These are phyloP conservation scores for Dinocampus coccinellae DNA, from an alignment of 2,888 invertebrate species.

Conservation along the genomic window DNA sequence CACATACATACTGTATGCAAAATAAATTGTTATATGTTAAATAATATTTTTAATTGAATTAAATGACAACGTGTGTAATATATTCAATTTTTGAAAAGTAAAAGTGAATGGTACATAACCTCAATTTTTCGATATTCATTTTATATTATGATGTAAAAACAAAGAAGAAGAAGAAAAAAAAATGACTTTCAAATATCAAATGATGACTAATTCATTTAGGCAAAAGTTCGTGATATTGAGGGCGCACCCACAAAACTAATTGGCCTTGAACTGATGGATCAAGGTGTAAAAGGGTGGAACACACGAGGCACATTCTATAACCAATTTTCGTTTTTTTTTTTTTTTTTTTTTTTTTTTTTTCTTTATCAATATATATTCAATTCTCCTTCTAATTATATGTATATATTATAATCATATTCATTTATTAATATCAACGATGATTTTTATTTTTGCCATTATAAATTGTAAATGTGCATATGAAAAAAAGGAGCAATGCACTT, in stretches of 20 bases:
- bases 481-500: neutral
- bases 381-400: neutral
- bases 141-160: neutral
- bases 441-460: neutral
- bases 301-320: neutral
- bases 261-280: slow-evolving; percentile 10
- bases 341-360: neutral
- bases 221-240: neutral
- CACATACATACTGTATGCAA: neutral
- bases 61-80: neutral
- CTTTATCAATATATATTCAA: neutral
- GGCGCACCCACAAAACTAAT: neutral
- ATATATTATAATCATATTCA: neutral
- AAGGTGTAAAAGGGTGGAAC: slow-evolving; percentile 3
- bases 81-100: neutral
- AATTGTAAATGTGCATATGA: neutral
- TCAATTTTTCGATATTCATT: neutral
- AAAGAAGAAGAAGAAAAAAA: no score
- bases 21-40: neutral
- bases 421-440: neutral
- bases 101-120: neutral
- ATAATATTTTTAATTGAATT: neutral
- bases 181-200: neutral
- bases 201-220: neutral
- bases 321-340: no score